phyloP scores from a whole-genome alignment of 1,140 invertebrate species.

The Cydia splendana region DNA sequence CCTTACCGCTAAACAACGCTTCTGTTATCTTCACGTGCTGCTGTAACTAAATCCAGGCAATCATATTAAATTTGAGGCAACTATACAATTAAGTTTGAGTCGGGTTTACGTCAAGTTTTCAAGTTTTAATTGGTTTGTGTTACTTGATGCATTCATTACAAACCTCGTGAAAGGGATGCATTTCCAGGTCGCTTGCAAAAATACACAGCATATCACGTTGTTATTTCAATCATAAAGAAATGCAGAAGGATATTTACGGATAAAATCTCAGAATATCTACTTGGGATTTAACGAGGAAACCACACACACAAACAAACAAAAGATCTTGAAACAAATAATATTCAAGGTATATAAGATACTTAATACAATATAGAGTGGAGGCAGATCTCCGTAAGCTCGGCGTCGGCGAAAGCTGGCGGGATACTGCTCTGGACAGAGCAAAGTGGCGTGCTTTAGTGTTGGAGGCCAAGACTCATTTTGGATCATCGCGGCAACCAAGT shows the following conservation, averaged over 20 bases:
- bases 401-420: too few relatives aligned
- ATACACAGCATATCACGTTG: not conserved
- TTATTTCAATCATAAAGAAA: constrained; percentile 7
- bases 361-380: too few relatives aligned
- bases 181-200: not conserved
- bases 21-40: constrained; percentile 3
- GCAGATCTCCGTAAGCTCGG: too few relatives aligned
- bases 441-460: too few relatives aligned
- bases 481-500: too few relatives aligned
- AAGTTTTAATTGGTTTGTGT: constrained; percentile 54
- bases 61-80: constrained; percentile 1
- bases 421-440: too few relatives aligned
- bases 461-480: too few relatives aligned
- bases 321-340: too few relatives aligned
- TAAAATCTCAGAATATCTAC: not conserved
- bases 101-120: constrained; percentile 35
- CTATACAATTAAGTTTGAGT: constrained; percentile 38
- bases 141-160: constrained; percentile 33
- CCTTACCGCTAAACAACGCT: not conserved
- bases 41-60: not conserved
- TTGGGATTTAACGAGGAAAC: too few relatives aligned
- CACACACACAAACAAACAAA: too few relatives aligned
- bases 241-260: not conserved
- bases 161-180: constrained; percentile 49
- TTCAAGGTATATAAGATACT: too few relatives aligned